Base-by-base conservation (phyloP, 2,113 vertebrate genomes). In the Bujurquina vittata region DNA sequence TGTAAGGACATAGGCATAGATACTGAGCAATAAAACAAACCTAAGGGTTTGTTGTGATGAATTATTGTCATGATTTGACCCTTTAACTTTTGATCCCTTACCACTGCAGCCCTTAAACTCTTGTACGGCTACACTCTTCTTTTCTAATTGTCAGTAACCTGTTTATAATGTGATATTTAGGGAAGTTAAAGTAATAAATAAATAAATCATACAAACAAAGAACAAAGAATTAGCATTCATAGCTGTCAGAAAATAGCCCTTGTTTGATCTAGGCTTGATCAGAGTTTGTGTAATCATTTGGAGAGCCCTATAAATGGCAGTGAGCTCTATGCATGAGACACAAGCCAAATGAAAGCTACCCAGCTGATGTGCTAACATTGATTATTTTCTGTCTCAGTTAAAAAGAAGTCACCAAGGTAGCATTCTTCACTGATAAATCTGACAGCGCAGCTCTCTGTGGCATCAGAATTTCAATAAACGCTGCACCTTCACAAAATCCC, bases 401-500 rank as follows among this genome's bases (percentile, higher is more conserved):
- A 77, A 83, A 76, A 65, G 74, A 86, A 86, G 81, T 88, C 72
- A n/a, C 35, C n/a, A 43, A 84, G 85, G 87, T 87, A 83, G 46
- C 78, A 11, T 72, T 74, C 12, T 59, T 63, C 15, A 12, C 73
- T 31, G 80, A 81, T 29, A 80, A 81, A 87, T 60, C n/a, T 85
- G 91, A 89, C 86, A 84, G 82, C 69, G 7, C 54, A 55, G 54
- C 75, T 81, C 85, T 87, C 46, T 0, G 23, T 79, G 56, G 69
- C 67, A 81, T 86, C 74, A 79, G 59, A 18, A 83, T 84, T 81
- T 91, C 77, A 87, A 90, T 84, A 87, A 92, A 84, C 3, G 40
- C 54, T 2, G 62, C 40, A 29, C 11, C 46, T 15, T 31, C 35
- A 49, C 55, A 82, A 76, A 87, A 88, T 84, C 79, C 83, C 81